These are phyloP conservation scores for Microctenopoma stevenorrisi DNA, from an alignment of 2,797 vertebrate genomes.

Conservation along the genomic window DNA sequence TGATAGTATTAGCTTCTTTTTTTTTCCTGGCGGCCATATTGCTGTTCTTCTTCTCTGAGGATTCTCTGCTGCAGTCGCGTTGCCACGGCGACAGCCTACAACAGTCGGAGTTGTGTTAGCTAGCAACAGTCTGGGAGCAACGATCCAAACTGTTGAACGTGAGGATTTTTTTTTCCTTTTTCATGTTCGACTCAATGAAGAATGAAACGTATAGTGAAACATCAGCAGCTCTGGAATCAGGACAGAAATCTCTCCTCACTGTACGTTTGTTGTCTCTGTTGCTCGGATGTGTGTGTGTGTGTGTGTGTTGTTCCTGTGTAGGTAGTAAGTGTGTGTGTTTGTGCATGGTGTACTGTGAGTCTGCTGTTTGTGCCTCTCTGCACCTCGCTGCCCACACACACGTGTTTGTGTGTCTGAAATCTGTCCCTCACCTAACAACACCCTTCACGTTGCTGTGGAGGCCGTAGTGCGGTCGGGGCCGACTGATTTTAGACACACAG, in stretches of 20 bases:
- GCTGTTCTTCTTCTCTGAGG: background rate
- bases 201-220: background rate
- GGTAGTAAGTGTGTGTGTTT: slow-evolving; percentile 17
- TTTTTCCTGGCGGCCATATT: background rate
- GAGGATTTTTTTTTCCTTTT: no score
- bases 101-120: background rate
- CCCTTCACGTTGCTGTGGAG: no score
- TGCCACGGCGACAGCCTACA: background rate
- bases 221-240: background rate
- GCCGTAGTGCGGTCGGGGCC: no score
- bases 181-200: background rate
- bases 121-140: slow-evolving; percentile 1
- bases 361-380: slow-evolving; percentile 47
- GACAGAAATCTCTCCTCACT: background rate
- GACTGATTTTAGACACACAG: background rate
- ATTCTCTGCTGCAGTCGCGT: background rate
- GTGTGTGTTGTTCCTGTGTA: slow-evolving; percentile 5
- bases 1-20: background rate
- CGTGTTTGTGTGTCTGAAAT: no score
- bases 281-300: background rate
- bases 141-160: background rate
- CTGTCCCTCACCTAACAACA: no score
- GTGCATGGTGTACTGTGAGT: slow-evolving; percentile 19
- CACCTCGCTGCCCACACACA: slow-evolving; percentile 10
- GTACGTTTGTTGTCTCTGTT: no score